phyloP scores from a whole-genome alignment of 1,140 invertebrate genomes.

The Myzus persicae region DNA sequence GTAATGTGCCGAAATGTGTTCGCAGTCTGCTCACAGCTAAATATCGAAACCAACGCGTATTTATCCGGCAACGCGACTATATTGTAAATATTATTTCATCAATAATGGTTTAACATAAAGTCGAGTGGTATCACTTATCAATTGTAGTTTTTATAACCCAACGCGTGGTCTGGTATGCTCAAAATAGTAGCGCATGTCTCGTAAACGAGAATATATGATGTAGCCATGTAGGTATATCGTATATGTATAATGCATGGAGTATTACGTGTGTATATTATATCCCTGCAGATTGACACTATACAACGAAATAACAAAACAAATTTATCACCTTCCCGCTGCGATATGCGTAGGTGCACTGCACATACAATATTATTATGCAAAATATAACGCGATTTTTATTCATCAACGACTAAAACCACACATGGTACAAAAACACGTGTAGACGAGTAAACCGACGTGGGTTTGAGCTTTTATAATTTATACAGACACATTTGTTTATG shows the following conservation, averaged over 20 bases:
- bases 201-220: not conserved
- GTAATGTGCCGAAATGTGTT: not conserved
- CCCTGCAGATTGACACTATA: not conserved
- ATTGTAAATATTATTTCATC: not conserved
- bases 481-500: not conserved
- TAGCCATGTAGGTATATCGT: no score
- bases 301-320: not conserved
- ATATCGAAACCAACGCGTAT: not conserved
- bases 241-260: no score
- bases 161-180: not conserved
- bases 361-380: not conserved
- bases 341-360: not conserved
- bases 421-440: not conserved
- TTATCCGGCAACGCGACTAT: not conserved
- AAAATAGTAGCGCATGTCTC: not conserved
- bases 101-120: not conserved
- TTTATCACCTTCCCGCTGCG: not conserved
- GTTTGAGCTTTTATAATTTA: not conserved
- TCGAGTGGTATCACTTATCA: not conserved
- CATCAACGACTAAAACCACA: not conserved
- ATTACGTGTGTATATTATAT: not conserved
- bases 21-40: not conserved
- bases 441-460: not conserved
- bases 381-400: not conserved
- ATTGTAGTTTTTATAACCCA: not conserved